Evolutionary conservation across 2,888 invertebrate species (phyloP).

Genomic region (Drosophila parthenogenetica): DNA sequence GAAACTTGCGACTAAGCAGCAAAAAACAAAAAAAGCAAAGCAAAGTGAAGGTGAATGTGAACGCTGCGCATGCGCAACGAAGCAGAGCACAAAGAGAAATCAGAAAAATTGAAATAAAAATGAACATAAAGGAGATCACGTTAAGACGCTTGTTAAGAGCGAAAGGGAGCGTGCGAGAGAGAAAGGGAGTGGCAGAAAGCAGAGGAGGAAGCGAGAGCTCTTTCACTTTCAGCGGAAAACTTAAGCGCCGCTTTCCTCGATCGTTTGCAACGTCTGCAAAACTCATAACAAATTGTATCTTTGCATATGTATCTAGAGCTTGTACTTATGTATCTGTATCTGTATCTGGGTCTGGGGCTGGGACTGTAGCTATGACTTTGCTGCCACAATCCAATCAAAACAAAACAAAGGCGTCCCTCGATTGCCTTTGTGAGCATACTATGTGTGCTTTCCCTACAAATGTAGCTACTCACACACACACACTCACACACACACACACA

Average conservation of each 20-base stretch:
- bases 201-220: conserved; percentile 12
- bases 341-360: neutral
- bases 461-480: neutral
- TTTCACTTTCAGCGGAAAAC: conserved; percentile 52
- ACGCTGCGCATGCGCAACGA: conserved; percentile 62
- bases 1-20: conserved; percentile 40
- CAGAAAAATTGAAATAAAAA: conserved; percentile 2
- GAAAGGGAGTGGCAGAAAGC: neutral
- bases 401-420: conserved; percentile 17
- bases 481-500: neutral
- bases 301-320: neutral
- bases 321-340: neutral
- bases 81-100: conserved; percentile 29
- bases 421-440: conserved; percentile 13
- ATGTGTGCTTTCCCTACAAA: neutral
- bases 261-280: neutral
- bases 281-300: conserved; percentile 14
- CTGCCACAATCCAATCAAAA: conserved; percentile 12
- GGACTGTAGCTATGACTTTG: neutral
- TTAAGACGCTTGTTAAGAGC: conserved; percentile 1
- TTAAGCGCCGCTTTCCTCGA: conserved; percentile 9
- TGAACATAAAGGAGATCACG: conserved; percentile 8
- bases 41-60: conserved; percentile 67
- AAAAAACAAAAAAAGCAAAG: neutral
- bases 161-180: neutral